Base-by-base conservation (phyloP, 2,113 vertebrate species). In the Cheilinus undulatus region DNA sequence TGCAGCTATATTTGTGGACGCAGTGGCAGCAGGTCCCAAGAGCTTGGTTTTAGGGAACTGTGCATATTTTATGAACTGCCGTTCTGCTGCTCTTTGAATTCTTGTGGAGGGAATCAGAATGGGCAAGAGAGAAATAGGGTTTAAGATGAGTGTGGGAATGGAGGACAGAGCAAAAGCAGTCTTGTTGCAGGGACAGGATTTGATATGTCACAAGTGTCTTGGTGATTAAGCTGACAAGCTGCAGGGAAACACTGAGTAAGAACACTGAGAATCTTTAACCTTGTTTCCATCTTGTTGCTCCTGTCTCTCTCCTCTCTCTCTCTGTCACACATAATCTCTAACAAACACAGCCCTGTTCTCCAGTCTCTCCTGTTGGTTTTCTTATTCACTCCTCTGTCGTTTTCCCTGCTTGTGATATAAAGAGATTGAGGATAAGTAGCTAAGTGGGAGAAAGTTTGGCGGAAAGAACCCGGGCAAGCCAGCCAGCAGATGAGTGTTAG, bases 51-150 rank as follows among this genome's bases (percentile, higher is more conserved):
- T 84, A 68, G 86, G 82, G 68, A 73, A 57, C 42, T 72, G 65
- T 87, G 68, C 83, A 92, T 92, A 85, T 90, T 93, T 86, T 74
- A 88, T 90, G 75, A 92, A 78, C 69, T 65, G 62, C 70, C 49
- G 24, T 60, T 77, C 69, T 68, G 50, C 46, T n/a, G 20, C 59
- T 84, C 83, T 86, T 86, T 79, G 77, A 88, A 76, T 85, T 84
- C 60, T 62, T 69, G 36, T 43, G 27, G 28, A 71, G 58, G 61
- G 64, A 88, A 69, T 68, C 30, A 49, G 48, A 43, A 48, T 34
- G 62, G 77, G 51, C 27, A 62, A 46, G n/a, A 58, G 51, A 13
- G 45, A 66, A 61, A 23, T 32, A 34, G 54, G 19, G 40, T 68
- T 73, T 57, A 58, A 57, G 26, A 76, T 9, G 27, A 67, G 48